Evolutionary conservation across 2,888 invertebrate genomes (phyloP), one percentile per base, ranked within the genome.

Genomic region (Hirtodrosophila duncani): DNA sequence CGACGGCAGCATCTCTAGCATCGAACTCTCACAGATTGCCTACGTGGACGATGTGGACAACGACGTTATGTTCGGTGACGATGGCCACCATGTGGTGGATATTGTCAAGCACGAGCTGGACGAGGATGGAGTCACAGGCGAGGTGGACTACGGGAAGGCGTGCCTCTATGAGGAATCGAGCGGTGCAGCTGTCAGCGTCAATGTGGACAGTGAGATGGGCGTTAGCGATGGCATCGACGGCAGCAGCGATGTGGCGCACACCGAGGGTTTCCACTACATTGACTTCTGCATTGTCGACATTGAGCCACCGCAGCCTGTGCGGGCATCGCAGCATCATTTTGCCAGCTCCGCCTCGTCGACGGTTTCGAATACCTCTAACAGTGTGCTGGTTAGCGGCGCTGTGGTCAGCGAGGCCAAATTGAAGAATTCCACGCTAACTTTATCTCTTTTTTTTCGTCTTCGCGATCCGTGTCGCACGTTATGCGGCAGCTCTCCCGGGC

Each of bases 151-250:
- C 37, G 81, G 81, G 29, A 86, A 85, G 50, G 84, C 85, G 0
- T 84, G 82, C 29, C 58, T 85, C 3, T 85, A 85, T 30, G 85
- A 85, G 42, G 85, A 85, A 21, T 67, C 78, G 3, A 68, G 63
- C 9, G 79, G 69, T 0, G 81, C 74, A n/a, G n/a, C n/a, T n/a
- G n/a, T n/a, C n/a, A n/a, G n/a, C n/a, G n/a, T n/a, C 10, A 67
- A 79, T 2, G 72, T 72, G 0, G 81, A 81, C 29, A 83, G 83
- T 38, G 83, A 83, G 31, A 79, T 83, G 34, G 81, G 81, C 9
- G 77, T 77, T 30, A 56, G 43, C 2, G 53, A 53, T 7, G 61
- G 42, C 10, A 63, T 70, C 3, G 81, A 66, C 9, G 74, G 61
- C 8, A 64, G 72, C 34, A 74, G 69, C 23, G 79, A 78, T 44